phyloP scores from a whole-genome alignment of 2,113 vertebrate genomes.

The Ailurus styani region DNA sequence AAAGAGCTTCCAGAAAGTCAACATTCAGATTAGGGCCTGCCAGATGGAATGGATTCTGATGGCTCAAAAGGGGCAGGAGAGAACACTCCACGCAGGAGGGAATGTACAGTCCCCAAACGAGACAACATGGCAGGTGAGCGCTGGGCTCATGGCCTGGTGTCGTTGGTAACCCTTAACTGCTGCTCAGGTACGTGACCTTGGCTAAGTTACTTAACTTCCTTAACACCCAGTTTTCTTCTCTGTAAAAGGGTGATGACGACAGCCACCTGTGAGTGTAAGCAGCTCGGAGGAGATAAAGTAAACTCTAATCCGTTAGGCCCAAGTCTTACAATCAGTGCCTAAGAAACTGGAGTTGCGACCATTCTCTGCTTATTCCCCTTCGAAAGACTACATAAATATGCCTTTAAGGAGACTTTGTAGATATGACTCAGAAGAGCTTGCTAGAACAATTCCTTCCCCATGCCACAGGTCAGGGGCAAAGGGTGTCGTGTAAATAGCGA shows the following conservation, averaged over 20 bases:
- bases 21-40: background rate
- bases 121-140: background rate
- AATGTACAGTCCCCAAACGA: background rate
- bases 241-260: background rate
- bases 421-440: background rate
- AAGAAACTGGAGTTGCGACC: background rate
- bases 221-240: background rate
- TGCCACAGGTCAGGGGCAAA: background rate
- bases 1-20: background rate
- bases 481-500: background rate
- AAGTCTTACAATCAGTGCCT: background rate
- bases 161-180: background rate
- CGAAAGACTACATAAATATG: background rate
- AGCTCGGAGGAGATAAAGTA: background rate
- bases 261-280: background rate
- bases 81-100: background rate
- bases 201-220: background rate
- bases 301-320: background rate
- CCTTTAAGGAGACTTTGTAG: background rate
- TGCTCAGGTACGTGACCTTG: background rate
- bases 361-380: background rate
- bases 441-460: slow-evolving; percentile 24
- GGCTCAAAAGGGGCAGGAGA: background rate
- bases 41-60: background rate
- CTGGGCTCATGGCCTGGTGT: background rate